phyloP scores from a whole-genome alignment of 1,140 invertebrate species.

The Liolophura sinensis region DNA sequence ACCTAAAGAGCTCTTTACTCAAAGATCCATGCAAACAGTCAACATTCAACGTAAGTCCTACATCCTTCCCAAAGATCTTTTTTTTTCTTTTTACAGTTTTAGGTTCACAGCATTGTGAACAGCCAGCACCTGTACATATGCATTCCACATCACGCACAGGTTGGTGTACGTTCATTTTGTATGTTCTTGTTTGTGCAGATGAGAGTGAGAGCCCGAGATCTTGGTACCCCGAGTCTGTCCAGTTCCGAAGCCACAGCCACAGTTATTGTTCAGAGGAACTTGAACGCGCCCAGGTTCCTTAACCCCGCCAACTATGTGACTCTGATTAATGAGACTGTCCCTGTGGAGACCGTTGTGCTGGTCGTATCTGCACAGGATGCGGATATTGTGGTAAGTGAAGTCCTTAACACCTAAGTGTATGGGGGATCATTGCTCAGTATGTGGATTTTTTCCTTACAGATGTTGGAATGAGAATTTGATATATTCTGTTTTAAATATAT shows the following conservation, averaged over 20 bases:
- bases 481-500: no score
- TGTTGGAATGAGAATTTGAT: no score
- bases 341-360: conserved; percentile 15
- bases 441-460: no score
- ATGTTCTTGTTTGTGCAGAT: conserved; percentile 21
- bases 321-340: conserved; percentile 15
- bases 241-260: conserved; percentile 26
- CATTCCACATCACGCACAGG: no score
- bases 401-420: background rate
- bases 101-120: no score
- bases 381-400: conserved; percentile 30
- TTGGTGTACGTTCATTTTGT: background rate
- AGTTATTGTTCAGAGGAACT: conserved; percentile 33
- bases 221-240: conserved; percentile 24
- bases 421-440: no score
- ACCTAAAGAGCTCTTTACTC: conserved; percentile 28
- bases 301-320: conserved; percentile 15
- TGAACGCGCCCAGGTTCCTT: conserved; percentile 32
- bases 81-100: no score
- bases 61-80: no score
- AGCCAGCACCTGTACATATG: no score
- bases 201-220: conserved; percentile 28
- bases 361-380: conserved; percentile 24
- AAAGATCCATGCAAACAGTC: conserved; percentile 23
- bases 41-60: conserved; percentile 28